These are phyloP conservation scores for Stictonetta naevosa DNA, from an alignment of 2,113 vertebrate genomes.

Conservation along the genomic window DNA sequence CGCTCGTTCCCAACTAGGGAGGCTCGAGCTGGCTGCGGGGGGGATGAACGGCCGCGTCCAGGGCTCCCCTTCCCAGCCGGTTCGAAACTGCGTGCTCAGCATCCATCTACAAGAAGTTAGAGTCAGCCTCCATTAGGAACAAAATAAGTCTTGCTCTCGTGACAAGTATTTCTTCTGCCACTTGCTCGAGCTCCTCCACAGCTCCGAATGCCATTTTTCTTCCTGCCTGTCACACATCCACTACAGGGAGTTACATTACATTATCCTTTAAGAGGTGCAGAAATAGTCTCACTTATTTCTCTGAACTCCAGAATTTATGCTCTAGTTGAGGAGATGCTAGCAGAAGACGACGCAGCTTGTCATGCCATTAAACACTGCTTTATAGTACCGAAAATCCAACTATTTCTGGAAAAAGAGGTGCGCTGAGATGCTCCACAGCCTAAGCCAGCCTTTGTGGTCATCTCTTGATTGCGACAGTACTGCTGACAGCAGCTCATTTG, in stretches of 20 bases:
- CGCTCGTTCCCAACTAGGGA: not conserved
- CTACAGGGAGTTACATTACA: accelerated
- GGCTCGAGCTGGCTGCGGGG: not conserved
- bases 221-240: accelerated
- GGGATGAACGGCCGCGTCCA: accelerated
- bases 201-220: not conserved
- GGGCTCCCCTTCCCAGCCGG: not conserved
- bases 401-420: not conserved
- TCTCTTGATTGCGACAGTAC: accelerated
- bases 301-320: not conserved
- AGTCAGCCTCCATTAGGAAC: not conserved
- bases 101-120: not conserved
- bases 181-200: not conserved
- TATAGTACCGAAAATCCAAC: not conserved
- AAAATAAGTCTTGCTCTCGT: not conserved
- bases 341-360: accelerated
- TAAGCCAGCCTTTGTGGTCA: not conserved
- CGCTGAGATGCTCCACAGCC: not conserved
- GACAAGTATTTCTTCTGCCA: not conserved
- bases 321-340: not conserved
- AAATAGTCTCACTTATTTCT: not conserved
- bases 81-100: not conserved
- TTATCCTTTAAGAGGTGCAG: not conserved
- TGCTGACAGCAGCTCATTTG: not conserved
- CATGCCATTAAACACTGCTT: not conserved